Evolutionary conservation across 2,113 vertebrate species (phyloP).

Genomic region (Halichoeres trimaculatus): DNA sequence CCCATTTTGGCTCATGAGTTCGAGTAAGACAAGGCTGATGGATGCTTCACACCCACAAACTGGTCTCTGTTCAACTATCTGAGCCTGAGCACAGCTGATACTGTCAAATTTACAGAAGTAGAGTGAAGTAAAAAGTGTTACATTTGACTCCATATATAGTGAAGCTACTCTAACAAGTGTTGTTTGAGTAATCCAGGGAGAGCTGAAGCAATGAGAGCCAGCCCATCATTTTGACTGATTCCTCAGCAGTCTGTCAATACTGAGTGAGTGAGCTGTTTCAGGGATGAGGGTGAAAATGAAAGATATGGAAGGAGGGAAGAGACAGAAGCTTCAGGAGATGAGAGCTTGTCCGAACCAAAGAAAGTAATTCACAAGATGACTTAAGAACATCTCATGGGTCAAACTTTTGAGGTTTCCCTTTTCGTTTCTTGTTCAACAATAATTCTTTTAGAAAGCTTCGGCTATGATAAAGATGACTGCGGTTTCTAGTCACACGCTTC

Average conservation of each 20-base stretch:
- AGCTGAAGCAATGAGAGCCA: neutral
- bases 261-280: conserved; percentile 4
- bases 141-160: no score
- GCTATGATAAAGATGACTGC: neutral
- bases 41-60: no score
- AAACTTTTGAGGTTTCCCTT: neutral
- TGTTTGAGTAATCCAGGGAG: neutral
- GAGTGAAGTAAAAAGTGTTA: no score
- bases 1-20: no score
- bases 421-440: no score
- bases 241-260: conserved; percentile 37
- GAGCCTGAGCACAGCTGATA: no score
- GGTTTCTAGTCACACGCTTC: no score
- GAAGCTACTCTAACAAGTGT: neutral
- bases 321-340: conserved; percentile 28
- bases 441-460: no score
- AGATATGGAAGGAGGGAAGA: neutral
- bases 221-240: neutral
- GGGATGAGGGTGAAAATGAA: conserved; percentile 21
- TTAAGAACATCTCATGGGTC: conserved; percentile 21
- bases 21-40: no score
- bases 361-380: conserved; percentile 1
- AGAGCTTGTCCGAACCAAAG: conserved; percentile 23
- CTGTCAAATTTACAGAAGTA: no score
- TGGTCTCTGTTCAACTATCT: no score